phyloP scores from a whole-genome alignment of 64 coral and sea anemone species.

The Orbicella faveolata region DNA sequence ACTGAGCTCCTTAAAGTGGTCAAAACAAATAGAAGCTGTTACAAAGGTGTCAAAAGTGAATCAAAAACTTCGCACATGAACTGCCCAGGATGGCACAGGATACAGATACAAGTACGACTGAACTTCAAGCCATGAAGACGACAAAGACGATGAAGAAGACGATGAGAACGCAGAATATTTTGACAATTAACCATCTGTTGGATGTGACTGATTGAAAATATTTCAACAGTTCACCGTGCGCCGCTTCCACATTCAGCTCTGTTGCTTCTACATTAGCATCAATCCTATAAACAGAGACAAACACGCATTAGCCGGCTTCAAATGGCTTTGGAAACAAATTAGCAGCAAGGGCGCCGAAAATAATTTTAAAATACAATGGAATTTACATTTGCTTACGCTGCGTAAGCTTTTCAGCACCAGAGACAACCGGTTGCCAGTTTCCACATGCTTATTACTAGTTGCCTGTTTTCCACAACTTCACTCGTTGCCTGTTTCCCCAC shows the following conservation, averaged over 20 bases:
- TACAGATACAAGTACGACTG: not conserved
- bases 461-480: too few species aligned
- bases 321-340: not conserved
- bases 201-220: slow-evolving; percentile 98
- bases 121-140: slow-evolving; percentile 90
- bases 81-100: not conserved
- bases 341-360: too few species aligned
- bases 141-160: slow-evolving; percentile 97
- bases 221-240: slow-evolving; percentile 96
- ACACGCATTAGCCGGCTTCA: not conserved
- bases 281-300: slow-evolving; percentile 62
- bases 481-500: too few species aligned
- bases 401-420: too few species aligned
- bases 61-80: not conserved
- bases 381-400: too few species aligned
- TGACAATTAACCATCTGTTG: slow-evolving; percentile 98
- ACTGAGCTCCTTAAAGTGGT: too few species aligned
- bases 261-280: slow-evolving; percentile 95
- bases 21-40: too few species aligned
- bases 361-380: too few species aligned
- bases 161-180: slow-evolving; percentile 95
- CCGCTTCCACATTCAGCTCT: slow-evolving; percentile 92
- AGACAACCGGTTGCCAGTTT: too few species aligned
- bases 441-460: too few species aligned
- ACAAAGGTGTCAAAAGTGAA: too few species aligned